These are phyloP conservation scores for Rhinophrynus dorsalis DNA, from an alignment of 2,797 vertebrate genomes.

Conservation along the genomic window DNA sequence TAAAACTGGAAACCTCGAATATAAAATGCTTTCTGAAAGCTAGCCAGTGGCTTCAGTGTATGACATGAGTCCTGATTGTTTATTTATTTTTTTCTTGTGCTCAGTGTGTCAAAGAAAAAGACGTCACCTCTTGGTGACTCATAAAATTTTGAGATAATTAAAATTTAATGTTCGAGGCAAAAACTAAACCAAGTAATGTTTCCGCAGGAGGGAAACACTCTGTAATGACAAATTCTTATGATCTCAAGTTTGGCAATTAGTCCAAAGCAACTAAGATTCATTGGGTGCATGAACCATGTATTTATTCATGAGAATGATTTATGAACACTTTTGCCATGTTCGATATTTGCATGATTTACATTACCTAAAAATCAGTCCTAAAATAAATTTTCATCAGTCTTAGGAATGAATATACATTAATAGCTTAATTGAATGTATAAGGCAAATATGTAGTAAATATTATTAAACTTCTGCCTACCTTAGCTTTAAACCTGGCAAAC, in stretches of 20 bases:
- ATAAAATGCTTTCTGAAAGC: conserved; percentile 72
- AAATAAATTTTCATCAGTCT: neutral
- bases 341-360: neutral
- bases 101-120: conserved; percentile 71
- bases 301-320: conserved; percentile 3
- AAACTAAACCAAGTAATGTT: conserved; percentile 63
- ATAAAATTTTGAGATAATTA: conserved; percentile 73
- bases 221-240: conserved; percentile 69
- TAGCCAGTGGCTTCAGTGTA: conserved; percentile 68
- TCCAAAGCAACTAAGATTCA: conserved; percentile 60
- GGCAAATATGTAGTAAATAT: no score
- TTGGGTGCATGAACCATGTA: conserved; percentile 29
- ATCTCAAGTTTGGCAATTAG: conserved; percentile 62
- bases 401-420: no score
- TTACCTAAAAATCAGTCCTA: neutral
- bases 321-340: neutral
- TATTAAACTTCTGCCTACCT: no score
- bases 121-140: conserved; percentile 71
- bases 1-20: neutral
- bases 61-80: conserved; percentile 71
- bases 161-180: conserved; percentile 72
- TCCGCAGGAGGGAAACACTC: conserved; percentile 69
- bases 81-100: conserved; percentile 70
- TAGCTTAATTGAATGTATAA: no score
- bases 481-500: no score